These are phyloP conservation scores for Eremophila alpestris DNA, from an alignment of 2,797 vertebrate genomes.

Conservation along the genomic window DNA sequence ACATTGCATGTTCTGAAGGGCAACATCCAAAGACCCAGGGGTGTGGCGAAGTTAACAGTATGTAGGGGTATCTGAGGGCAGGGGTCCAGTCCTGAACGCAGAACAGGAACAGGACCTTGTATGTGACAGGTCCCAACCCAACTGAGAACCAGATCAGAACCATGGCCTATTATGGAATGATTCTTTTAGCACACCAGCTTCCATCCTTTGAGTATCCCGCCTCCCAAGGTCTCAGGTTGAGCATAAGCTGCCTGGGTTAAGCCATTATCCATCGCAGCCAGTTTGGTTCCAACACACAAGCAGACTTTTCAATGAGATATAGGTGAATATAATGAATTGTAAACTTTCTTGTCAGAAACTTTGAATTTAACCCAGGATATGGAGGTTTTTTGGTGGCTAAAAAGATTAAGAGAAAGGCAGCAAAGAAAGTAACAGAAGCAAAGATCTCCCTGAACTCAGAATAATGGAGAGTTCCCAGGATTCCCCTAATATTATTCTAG, in stretches of 20 bases:
- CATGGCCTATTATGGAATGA: not conserved
- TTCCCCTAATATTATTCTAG: not conserved
- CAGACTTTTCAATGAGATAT: not conserved
- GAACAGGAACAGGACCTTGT: not conserved
- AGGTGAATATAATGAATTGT: not conserved
- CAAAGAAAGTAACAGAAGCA: not conserved
- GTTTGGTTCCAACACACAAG: not conserved
- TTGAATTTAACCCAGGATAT: slow-evolving; percentile 22
- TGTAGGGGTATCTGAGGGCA: not conserved
- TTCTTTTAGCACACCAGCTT: not conserved
- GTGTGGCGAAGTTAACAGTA: not conserved
- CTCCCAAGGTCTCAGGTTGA: not conserved
- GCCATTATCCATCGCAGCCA: not conserved
- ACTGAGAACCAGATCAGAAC: not conserved
- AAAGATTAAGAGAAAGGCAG: not conserved
- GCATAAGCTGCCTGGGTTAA: not conserved
- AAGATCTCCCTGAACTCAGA: not conserved
- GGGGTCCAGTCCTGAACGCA: not conserved
- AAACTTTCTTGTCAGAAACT: slow-evolving; percentile 15
- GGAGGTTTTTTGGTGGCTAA: not conserved
- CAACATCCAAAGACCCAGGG: not conserved
- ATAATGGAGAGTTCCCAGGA: not conserved
- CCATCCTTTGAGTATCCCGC: not conserved
- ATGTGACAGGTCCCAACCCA: not conserved
- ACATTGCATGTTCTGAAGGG: not conserved